Conservation (phyloP, 2,888 invertebrate species). For the Leistus spinibarbis region DNA sequence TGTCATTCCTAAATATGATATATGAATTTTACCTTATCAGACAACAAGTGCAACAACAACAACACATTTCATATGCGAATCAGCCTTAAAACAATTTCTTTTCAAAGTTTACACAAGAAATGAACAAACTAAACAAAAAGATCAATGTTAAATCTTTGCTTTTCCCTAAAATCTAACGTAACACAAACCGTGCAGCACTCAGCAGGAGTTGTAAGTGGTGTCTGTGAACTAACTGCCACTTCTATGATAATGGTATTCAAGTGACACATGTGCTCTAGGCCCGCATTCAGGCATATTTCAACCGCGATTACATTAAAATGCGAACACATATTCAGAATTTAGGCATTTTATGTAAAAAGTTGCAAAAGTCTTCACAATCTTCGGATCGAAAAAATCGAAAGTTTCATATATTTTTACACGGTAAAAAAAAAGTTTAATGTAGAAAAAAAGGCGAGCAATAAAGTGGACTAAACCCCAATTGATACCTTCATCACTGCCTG, state of each 20-base stretch:
- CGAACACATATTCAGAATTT: background rate
- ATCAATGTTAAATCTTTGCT: background rate
- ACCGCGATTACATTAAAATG: background rate
- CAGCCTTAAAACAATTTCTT: background rate
- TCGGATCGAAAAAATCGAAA: too few relatives aligned
- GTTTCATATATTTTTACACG: too few relatives aligned
- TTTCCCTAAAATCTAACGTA: background rate
- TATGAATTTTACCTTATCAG: background rate
- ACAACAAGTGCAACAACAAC: background rate
- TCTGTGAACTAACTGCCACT: background rate
- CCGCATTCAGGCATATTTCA: conserved; percentile 4
- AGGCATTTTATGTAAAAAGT: too few relatives aligned
- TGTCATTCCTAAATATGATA: background rate
- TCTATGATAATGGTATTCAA: background rate
- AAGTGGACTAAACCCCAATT: too few relatives aligned
- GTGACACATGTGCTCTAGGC: conserved; percentile 3
- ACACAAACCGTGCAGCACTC: background rate
- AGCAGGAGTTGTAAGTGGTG: background rate
- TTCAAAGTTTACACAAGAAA: background rate
- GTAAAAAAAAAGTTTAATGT: too few relatives aligned
- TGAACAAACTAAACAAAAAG: background rate
- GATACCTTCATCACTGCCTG: too few relatives aligned
- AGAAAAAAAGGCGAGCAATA: too few relatives aligned
- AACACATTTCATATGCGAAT: background rate
- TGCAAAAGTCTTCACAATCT: too few relatives aligned